Evolutionary conservation across 2,888 invertebrate species (phyloP), one percentile per base, ranked within the genome.

Genomic region (Papilio demoleus): DNA sequence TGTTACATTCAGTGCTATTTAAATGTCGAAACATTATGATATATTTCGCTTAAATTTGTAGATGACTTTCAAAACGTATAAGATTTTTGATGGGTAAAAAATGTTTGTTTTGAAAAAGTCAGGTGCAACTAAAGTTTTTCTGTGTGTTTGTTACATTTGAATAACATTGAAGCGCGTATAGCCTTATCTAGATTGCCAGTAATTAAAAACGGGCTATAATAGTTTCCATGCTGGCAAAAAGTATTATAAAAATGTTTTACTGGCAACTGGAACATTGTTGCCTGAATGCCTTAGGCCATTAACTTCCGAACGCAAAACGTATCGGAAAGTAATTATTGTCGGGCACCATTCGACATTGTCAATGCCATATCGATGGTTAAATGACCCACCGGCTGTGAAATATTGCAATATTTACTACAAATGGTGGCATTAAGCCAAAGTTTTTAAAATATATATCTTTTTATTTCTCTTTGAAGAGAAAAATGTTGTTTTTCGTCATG

Each of bases 251-350:
- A 67, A 61, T 67, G 27, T 36, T 50, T 60, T 50, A 66, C 38
- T 60, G 47, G 36, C 27, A 50, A 53, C 14, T 67, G 50, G 47
- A 22, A 34, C 50, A 38, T 58, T 27, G 40, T 42, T 60, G 27
- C 27, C 17, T 31, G 40, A 61, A 53, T 61, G 38, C 36, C 60
- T 40, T 19, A 50, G 38, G 60, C 66, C 50, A 60, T 59, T 27
- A 40, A 24, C 27, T 67, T 36, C 60, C 36, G 27, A 65, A 12
- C 27, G 42, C 31, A 58, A 65, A 65, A 50, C 40, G 27, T 61
- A 67, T 67, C 31, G 60, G 38, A 67, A 53, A 61, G 61, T 67
- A 50, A 67, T 67, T 67, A 67, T 67, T 31, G 47, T 38, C 67
- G 61, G 14, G 17, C 31, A 31, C 61, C 40, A 61, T 61, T 61